Conservation (phyloP, 2,888 invertebrate genomes). For the Drosophila mayaguana region DNA sequence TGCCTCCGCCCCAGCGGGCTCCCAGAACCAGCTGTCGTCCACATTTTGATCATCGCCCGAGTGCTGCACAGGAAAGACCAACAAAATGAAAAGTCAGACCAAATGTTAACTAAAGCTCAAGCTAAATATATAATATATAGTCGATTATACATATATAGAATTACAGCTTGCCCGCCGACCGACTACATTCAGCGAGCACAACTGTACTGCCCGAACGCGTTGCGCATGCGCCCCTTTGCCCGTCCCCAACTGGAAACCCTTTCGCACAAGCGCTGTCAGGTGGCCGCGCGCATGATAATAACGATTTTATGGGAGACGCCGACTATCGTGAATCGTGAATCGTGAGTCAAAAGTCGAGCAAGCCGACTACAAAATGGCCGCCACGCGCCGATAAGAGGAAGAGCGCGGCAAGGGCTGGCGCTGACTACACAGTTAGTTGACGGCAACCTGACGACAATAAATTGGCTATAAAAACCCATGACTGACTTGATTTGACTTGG, state of each 20-base stretch:
- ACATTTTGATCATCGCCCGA: conserved; percentile 70
- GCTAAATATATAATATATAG: background rate
- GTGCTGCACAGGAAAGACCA: conserved; percentile 47
- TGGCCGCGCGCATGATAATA: conserved; percentile 1
- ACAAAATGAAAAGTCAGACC: background rate
- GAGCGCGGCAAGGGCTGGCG: background rate
- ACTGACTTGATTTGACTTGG: conserved; percentile 13
- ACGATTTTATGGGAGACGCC: background rate
- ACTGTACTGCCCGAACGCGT: background rate
- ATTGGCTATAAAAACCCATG: conserved; percentile 66
- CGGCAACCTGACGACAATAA: background rate
- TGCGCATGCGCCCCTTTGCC: conserved; percentile 8
- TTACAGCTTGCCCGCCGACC: too few relatives aligned
- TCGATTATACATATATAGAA: too few relatives aligned
- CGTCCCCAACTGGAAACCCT: background rate
- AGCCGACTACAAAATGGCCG: conserved; percentile 37
- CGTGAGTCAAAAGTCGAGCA: conserved; percentile 7
- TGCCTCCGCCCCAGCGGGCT: conserved; percentile 75
- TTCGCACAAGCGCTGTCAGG: conserved; percentile 1
- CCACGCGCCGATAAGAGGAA: conserved; percentile 14
- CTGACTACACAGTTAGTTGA: too few relatives aligned
- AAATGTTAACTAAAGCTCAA: background rate
- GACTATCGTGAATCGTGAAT: background rate
- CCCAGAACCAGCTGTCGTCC: conserved; percentile 85
- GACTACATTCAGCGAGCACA: background rate